Conservation (phyloP, 2,113 vertebrate species). For the Butorides virescens region DNA sequence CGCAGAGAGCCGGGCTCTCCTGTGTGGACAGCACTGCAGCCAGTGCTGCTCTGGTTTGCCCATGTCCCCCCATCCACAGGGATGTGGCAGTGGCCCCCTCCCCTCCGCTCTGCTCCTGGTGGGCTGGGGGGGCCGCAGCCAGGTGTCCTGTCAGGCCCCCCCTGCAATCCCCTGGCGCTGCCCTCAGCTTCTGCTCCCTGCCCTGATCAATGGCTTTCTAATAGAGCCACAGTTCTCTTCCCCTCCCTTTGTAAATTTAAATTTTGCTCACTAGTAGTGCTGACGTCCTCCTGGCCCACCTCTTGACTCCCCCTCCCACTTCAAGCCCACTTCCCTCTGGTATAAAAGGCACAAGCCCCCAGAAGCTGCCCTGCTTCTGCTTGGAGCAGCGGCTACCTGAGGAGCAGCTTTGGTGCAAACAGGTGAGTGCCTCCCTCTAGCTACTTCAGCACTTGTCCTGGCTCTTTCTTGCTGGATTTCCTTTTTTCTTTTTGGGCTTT, state of each 20-base stretch:
- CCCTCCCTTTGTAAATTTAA: conserved; percentile 33
- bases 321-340: not conserved
- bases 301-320: conserved; percentile 30
- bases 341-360: conserved; percentile 52
- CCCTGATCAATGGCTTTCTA: not conserved
- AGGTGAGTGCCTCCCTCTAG: conserved; percentile 40
- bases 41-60: fast-evolving
- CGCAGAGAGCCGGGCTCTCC: not conserved
- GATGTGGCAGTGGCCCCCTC: not conserved
- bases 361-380: not conserved
- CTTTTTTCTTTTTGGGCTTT: not conserved
- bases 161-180: fast-evolving
- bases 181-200: not conserved
- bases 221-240: not conserved
- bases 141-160: not conserved
- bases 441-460: not conserved
- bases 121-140: not conserved
- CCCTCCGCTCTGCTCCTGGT: not conserved
- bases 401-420: not conserved
- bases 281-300: conserved; percentile 56
- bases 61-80: fast-evolving
- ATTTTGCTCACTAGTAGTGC: conserved; percentile 10
- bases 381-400: not conserved
- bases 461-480: not conserved
- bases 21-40: not conserved